Percentiles rank a stretch among this genome's conserved stretches.
These are phyloP conservation scores for Anguilla megastoma DNA, from an alignment of 2,797 vertebrate species.

Conservation along the genomic window DNA sequence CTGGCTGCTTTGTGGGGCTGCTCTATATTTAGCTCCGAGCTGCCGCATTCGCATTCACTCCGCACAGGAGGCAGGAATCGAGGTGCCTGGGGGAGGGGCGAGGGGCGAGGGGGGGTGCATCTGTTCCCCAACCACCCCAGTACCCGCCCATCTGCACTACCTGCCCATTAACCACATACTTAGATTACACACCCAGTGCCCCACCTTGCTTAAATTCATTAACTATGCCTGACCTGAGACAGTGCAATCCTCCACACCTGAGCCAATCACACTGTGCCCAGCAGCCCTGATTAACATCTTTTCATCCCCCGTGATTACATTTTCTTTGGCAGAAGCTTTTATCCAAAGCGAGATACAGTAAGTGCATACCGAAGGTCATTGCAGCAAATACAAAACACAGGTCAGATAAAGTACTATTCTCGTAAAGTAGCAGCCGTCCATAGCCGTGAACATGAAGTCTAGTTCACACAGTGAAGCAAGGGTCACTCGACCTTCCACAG, in stretches of 20 bases:
- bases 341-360: too few relatives aligned
- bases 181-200: background rate
- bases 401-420: too few relatives aligned
- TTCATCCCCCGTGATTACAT: background rate
- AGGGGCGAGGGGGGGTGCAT: slow-evolving; percentile 25
- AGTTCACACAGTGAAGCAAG: too few relatives aligned
- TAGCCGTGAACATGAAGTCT: too few relatives aligned
- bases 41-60: slow-evolving; percentile 49
- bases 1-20: slow-evolving; percentile 56
- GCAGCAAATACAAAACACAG: too few relatives aligned
- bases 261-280: background rate
- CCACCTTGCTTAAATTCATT: too few relatives aligned
- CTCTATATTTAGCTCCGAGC: slow-evolving; percentile 69
- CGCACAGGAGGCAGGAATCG: slow-evolving; percentile 32
- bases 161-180: background rate
- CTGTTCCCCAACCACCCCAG: slow-evolving; percentile 31
- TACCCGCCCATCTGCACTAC: background rate
- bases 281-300: background rate
- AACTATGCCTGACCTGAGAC: background rate
- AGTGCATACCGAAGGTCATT: too few relatives aligned
- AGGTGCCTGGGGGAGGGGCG: slow-evolving; percentile 32
- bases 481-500: background rate
- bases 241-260: background rate
- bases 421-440: too few relatives aligned
- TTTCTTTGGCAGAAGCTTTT: background rate